phyloP scores from a whole-genome alignment of 2,888 invertebrate species.

The Drosophila silvestris region DNA sequence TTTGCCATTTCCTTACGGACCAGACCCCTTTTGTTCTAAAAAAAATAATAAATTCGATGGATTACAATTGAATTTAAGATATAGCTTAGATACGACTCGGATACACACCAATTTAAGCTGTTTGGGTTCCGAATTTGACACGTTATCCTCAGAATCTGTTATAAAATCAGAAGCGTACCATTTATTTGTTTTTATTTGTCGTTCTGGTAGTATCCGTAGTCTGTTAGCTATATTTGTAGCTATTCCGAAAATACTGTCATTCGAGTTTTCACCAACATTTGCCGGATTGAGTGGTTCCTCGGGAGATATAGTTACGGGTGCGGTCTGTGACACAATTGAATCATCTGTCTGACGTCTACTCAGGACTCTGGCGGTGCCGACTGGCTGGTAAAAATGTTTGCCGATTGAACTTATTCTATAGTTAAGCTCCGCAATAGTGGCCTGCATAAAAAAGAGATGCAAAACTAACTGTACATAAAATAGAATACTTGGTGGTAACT shows the following conservation, averaged over 20 bases:
- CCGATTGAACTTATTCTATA: constrained; percentile 33
- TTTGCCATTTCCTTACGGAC: neutral
- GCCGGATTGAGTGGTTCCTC: no score
- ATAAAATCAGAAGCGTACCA: constrained; percentile 14
- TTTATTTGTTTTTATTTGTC: accelerated
- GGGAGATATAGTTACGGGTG: no score
- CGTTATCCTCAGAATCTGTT: constrained; percentile 20
- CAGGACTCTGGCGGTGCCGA: neutral
- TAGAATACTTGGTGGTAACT: neutral
- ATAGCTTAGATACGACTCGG: no score
- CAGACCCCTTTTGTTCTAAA: neutral
- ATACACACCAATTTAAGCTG: neutral
- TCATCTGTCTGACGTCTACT: neutral
- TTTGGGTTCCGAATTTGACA: neutral
- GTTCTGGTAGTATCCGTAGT: neutral
- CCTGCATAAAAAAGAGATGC: neutral
- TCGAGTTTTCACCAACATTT: neutral
- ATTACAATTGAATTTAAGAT: neutral
- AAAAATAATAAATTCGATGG: no score
- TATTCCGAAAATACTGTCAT: neutral
- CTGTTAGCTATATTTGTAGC: neutral
- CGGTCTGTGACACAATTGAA: neutral
- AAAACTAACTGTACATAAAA: neutral
- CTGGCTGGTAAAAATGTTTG: constrained; percentile 15
- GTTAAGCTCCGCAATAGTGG: constrained; percentile 13